A percentile compares a stretch with the other conserved stretches of the same genome.
These are phyloP conservation scores for Danio choprae DNA, from an alignment of 2,797 vertebrate species.

Conservation along the genomic window DNA sequence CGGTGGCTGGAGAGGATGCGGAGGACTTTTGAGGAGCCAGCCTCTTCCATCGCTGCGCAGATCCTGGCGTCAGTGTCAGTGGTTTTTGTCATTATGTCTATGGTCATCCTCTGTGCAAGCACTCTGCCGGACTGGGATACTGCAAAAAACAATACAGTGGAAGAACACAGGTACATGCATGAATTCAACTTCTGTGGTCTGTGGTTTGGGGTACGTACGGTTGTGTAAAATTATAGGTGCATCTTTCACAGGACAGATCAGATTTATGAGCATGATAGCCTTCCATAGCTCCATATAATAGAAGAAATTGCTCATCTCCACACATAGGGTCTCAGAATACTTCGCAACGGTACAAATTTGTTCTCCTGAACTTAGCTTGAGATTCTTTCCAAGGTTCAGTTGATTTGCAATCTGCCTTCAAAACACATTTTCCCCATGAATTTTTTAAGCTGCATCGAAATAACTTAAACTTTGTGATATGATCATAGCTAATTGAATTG, in stretches of 20 bases:
- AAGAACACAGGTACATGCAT: slow-evolving; percentile 96
- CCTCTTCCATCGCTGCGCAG: slow-evolving; percentile 92
- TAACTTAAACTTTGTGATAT: too few relatives aligned
- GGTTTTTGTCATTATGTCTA: slow-evolving; percentile 95
- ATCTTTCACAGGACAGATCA: not conserved
- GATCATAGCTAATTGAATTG: too few relatives aligned
- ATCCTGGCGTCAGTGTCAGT: slow-evolving; percentile 93
- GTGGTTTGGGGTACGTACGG: not conserved
- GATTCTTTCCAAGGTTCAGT: not conserved
- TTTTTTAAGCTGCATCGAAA: not conserved
- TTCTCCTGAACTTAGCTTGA: not conserved
- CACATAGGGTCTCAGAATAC: not conserved
- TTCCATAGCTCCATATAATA: not conserved
- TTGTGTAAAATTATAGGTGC: not conserved
- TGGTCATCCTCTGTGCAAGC: slow-evolving; percentile 97
- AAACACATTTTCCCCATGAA: not conserved
- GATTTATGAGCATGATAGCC: slow-evolving; percentile 25
- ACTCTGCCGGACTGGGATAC: slow-evolving; percentile 97
- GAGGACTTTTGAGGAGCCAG: slow-evolving; percentile 94
- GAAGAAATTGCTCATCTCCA: not conserved
- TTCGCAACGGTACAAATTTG: not conserved
- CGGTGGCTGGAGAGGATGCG: slow-evolving; percentile 94
- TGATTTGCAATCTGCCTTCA: not conserved
- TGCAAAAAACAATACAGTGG: slow-evolving; percentile 90
- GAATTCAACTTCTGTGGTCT: slow-evolving; percentile 1